Evolutionary conservation across 2,797 vertebrate genomes (phyloP).

Genomic region (Halcyon leucocephala): DNA sequence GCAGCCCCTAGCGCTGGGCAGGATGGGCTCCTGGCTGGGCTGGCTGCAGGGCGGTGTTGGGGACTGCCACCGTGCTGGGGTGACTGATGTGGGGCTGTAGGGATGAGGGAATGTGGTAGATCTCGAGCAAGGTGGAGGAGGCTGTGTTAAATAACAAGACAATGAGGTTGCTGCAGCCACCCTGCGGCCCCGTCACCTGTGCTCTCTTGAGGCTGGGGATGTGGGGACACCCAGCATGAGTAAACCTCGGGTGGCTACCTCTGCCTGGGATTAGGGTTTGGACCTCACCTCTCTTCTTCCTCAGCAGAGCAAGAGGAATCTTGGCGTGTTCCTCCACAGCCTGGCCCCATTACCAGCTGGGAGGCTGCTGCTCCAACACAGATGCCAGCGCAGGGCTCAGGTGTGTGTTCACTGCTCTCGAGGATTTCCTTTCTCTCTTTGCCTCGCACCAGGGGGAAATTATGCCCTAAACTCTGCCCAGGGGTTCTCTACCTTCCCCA

Average conservation of each 20-base stretch:
- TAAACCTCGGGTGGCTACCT: background rate
- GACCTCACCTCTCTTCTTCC: background rate
- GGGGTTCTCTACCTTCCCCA: background rate
- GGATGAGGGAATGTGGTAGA: background rate
- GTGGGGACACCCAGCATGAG: background rate
- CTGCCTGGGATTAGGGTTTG: background rate
- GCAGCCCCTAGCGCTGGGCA: background rate
- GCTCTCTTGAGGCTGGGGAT: background rate
- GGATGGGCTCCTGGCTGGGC: background rate
- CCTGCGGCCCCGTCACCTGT: background rate
- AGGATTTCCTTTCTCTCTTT: background rate
- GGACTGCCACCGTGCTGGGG: rapidly evolving
- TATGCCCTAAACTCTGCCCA: background rate
- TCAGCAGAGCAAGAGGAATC: constrained; percentile 69
- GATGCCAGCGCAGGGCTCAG: constrained; percentile 43
- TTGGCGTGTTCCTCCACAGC: constrained; percentile 55
- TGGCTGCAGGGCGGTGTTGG: rapidly evolving
- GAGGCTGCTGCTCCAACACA: constrained; percentile 62
- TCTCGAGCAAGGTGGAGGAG: background rate
- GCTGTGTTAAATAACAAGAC: background rate
- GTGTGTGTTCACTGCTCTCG: constrained; percentile 11
- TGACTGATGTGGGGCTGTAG: background rate
- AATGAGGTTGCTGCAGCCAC: background rate
- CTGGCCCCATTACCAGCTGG: constrained; percentile 57
- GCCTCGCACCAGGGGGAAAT: background rate